Conservation (phyloP, 2,888 invertebrate genomes). For the Syrphus vitripennis region DNA sequence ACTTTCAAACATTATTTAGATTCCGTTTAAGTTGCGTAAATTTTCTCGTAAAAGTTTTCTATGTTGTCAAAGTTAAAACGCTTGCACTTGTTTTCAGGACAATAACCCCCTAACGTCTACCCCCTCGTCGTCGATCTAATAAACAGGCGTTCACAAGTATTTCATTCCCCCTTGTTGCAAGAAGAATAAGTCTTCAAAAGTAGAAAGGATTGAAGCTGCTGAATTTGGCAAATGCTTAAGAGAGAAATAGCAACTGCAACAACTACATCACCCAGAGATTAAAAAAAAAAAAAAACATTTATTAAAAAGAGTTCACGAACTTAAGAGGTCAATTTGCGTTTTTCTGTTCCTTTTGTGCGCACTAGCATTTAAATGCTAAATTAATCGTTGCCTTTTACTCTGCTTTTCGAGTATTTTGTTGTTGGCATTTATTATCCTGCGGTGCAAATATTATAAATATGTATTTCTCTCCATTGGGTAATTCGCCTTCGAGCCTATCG, state of each 20-base stretch:
- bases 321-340: constrained; percentile 44
- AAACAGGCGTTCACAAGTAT: not conserved
- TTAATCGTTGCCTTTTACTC: not conserved
- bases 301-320: constrained; percentile 57
- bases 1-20: constrained; percentile 11
- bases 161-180: not conserved
- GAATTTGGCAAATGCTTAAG: not conserved
- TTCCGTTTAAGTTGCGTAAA: constrained; percentile 11
- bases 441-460: not conserved
- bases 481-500: constrained; percentile 42
- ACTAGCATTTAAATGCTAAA: constrained; percentile 6
- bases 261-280: not conserved
- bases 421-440: constrained; percentile 7
- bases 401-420: constrained; percentile 5
- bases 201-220: constrained; percentile 1
- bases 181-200: not conserved
- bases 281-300: constrained; percentile 18
- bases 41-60: constrained; percentile 9
- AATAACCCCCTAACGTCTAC: constrained; percentile 42
- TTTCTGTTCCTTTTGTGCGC: not conserved
- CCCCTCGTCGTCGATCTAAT: not conserved
- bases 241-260: not conserved
- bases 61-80: constrained; percentile 48
- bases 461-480: constrained; percentile 12
- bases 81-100: constrained; percentile 55